Evolutionary conservation across 2,113 vertebrate species (phyloP).

Genomic region (Baryphthengus martii): DNA sequence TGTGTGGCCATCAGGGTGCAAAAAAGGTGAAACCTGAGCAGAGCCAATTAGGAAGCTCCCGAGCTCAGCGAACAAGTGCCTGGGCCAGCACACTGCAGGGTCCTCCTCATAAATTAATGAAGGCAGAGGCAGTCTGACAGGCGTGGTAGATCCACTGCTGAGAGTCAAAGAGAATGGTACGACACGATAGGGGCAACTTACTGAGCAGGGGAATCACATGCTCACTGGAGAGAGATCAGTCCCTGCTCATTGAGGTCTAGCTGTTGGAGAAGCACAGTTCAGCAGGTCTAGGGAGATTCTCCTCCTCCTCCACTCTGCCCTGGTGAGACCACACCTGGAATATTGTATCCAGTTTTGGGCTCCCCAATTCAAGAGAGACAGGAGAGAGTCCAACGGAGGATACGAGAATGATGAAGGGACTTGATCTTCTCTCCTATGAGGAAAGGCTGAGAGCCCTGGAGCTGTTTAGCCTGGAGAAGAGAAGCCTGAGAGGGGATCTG

Average conservation of each 20-base stretch:
- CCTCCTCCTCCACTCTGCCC: no score
- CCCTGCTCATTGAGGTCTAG: background rate
- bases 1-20: background rate
- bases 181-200: background rate
- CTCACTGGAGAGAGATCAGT: background rate
- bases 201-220: accelerated
- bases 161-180: background rate
- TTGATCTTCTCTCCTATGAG: no score
- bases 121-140: background rate
- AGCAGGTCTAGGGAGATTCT: no score
- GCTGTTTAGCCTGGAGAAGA: no score
- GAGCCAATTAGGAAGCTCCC: background rate
- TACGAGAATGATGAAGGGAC: no score
- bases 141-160: background rate
- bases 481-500: no score
- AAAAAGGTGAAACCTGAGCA: background rate
- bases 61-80: background rate
- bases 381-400: no score
- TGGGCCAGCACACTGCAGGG: background rate
- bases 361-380: no score
- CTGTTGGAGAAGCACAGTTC: background rate
- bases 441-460: no score
- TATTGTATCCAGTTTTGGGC: no score
- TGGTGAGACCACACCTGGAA: no score
- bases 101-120: background rate